Conservation (phyloP, 2,888 invertebrate genomes). For the Epicampocera succincta region DNA sequence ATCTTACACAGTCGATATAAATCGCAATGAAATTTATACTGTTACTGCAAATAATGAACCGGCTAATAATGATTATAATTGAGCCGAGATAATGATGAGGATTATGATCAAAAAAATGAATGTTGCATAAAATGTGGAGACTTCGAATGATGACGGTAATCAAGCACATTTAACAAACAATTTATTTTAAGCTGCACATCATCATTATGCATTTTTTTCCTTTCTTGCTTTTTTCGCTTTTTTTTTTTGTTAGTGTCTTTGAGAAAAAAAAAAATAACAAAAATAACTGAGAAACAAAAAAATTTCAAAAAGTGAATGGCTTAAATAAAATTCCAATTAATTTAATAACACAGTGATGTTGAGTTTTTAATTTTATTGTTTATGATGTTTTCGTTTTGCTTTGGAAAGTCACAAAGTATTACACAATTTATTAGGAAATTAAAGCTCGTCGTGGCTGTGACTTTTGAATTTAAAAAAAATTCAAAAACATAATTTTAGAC, state of each 20-base stretch:
- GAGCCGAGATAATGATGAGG: constrained; percentile 12
- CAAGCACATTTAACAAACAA: constrained; percentile 39
- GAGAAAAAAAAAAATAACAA: background rate
- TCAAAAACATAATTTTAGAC: too few species aligned
- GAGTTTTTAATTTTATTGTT: background rate
- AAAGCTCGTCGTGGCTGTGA: too few species aligned
- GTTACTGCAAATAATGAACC: background rate
- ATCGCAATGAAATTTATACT: constrained; percentile 22
- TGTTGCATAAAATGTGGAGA: constrained; percentile 14
- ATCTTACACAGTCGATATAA: constrained; percentile 48
- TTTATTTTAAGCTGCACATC: constrained; percentile 16
- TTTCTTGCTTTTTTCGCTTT: too few species aligned
- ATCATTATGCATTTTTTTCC: too few species aligned
- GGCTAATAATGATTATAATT: constrained; percentile 34
- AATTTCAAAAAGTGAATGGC: constrained; percentile 43
- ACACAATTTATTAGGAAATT: too few species aligned
- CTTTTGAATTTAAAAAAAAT: too few species aligned
- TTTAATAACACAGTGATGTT: constrained; percentile 6
- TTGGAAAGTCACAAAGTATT: too few species aligned
- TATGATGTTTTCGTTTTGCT: background rate
- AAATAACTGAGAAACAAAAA: too few species aligned
- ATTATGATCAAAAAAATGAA: background rate
- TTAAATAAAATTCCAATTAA: constrained; percentile 22
- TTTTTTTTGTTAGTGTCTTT: constrained; percentile 6
- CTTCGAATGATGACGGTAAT: constrained; percentile 15